phyloP scores from a whole-genome alignment of 2,113 vertebrate genomes.

The human (Homo sapiens) region DNA sequence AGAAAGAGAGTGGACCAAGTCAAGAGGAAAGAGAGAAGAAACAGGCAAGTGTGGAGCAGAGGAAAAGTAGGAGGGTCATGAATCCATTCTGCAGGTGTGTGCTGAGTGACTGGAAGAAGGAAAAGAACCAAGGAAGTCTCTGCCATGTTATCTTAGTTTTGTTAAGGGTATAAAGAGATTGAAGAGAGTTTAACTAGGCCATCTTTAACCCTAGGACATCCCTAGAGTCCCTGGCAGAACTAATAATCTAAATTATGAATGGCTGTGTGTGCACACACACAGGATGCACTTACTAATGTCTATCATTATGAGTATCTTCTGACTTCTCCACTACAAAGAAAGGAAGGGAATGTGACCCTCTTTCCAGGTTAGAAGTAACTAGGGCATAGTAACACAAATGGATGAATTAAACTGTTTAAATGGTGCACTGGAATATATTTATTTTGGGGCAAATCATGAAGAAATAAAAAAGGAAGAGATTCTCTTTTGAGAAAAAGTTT shows the following conservation, averaged over 20 bases:
- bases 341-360: background rate
- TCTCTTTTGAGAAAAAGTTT: background rate
- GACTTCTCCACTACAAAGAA: background rate
- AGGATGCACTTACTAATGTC: background rate
- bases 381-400: background rate
- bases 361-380: background rate
- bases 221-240: background rate
- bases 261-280: background rate
- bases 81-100: background rate
- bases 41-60: background rate
- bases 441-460: background rate
- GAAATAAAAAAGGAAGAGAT: background rate
- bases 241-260: background rate
- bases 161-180: background rate
- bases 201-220: background rate
- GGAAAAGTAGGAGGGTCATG: background rate
- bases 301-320: background rate
- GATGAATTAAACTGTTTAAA: background rate
- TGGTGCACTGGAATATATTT: background rate
- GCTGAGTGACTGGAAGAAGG: background rate
- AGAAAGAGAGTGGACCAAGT: background rate
- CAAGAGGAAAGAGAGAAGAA: background rate
- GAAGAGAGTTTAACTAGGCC: background rate
- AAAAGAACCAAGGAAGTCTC: background rate
- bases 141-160: background rate